Percentiles rank a stretch among this genome's conserved stretches.
Evolutionary conservation across 2,113 vertebrate genomes (phyloP).

Genomic region (Pangasianodon gigas): DNA sequence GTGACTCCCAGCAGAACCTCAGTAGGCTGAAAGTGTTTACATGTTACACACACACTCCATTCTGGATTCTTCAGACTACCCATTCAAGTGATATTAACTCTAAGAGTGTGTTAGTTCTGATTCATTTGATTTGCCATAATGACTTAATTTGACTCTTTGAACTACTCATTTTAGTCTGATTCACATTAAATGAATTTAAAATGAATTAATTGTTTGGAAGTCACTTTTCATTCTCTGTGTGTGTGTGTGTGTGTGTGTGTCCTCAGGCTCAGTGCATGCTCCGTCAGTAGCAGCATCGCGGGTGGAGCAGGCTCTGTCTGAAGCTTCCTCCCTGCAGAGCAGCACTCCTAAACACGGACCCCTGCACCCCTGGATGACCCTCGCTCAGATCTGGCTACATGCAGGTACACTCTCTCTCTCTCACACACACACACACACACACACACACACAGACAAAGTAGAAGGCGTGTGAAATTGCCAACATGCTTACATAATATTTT

Average conservation of each 20-base stretch:
- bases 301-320: conserved; percentile 95
- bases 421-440: neutral
- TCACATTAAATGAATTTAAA: neutral
- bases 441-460: neutral
- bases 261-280: conserved; percentile 90
- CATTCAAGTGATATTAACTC: neutral
- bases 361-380: conserved; percentile 96
- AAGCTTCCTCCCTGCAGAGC: conserved; percentile 96
- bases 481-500: neutral
- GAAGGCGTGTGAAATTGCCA: neutral
- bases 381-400: conserved; percentile 98
- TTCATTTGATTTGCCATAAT: neutral
- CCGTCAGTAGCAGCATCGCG: conserved; percentile 95
- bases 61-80: neutral
- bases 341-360: conserved; percentile 95
- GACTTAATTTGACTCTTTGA: neutral
- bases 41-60: no score
- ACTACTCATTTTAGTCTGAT: neutral
- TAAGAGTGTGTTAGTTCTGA: neutral
- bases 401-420: conserved; percentile 78
- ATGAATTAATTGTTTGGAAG: neutral
- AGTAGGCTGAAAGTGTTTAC: no score
- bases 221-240: neutral
- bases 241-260: neutral
- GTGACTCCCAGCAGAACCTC: no score